Evolutionary conservation across 2,113 vertebrate genomes (phyloP).

Genomic region (Pantherophis guttatus): DNA sequence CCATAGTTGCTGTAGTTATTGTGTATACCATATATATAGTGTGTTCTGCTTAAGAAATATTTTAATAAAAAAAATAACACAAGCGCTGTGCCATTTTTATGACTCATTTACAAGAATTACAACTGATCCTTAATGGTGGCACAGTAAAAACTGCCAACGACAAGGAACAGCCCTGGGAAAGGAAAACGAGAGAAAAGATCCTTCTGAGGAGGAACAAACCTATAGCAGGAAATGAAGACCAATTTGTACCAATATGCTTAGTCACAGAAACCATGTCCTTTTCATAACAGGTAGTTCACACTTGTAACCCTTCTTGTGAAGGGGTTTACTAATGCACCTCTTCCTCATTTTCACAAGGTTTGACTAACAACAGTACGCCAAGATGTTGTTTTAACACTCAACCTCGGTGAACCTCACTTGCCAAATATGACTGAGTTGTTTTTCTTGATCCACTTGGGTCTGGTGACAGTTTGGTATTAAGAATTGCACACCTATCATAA

Average conservation of each 20-base stretch:
- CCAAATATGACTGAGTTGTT: not conserved
- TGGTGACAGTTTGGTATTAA: not conserved
- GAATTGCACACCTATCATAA: not conserved
- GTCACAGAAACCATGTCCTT: not conserved
- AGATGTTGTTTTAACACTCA: not conserved
- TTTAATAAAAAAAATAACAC: constrained; percentile 2
- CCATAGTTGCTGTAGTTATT: not conserved
- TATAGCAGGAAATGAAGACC: not conserved
- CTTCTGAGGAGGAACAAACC: not conserved
- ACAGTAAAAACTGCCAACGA: not conserved
- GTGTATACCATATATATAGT: not conserved
- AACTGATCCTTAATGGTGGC: not conserved
- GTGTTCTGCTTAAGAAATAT: constrained; percentile 24
- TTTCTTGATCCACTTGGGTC: not conserved
- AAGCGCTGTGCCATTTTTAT: not conserved
- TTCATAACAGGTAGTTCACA: not conserved
- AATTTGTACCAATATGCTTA: not conserved
- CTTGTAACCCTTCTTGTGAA: not conserved
- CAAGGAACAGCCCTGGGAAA: not conserved
- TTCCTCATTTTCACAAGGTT: not conserved
- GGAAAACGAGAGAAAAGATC: not conserved
- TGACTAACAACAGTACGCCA: not conserved
- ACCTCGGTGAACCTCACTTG: not conserved
- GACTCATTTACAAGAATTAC: not conserved
- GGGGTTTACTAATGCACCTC: not conserved